Evolutionary conservation across 2,797 vertebrate genomes (phyloP).

Genomic region (Pseudochaenichthys georgianus): DNA sequence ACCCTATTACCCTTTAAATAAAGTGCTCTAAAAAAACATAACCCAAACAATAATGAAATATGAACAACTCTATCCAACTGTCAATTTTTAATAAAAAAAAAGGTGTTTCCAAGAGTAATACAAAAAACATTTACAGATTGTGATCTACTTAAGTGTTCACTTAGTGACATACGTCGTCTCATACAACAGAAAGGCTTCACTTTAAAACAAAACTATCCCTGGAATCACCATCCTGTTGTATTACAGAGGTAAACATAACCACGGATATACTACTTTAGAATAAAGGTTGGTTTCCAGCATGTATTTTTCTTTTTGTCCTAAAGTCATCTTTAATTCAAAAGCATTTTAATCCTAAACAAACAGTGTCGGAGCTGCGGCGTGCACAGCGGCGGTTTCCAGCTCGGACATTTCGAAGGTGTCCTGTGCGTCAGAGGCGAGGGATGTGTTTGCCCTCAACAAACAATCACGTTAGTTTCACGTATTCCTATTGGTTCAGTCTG

Average conservation of each 20-base stretch:
- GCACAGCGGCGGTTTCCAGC: conserved; percentile 77
- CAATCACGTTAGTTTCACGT: conserved; percentile 46
- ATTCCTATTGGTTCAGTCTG: conserved; percentile 67
- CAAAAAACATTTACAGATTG: conserved; percentile 86
- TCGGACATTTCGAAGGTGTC: conserved; percentile 54
- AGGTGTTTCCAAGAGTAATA: conserved; percentile 84
- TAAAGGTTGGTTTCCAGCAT: conserved; percentile 86
- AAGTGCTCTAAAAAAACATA: conserved; percentile 39
- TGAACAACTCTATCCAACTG: conserved; percentile 74
- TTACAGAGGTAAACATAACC: conserved; percentile 86
- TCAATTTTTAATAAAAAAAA: conserved; percentile 82
- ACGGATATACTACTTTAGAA: conserved; percentile 78
- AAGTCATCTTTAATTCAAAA: conserved; percentile 73
- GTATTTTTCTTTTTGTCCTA: conserved; percentile 71
- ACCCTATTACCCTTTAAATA: conserved; percentile 21
- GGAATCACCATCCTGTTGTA: conserved; percentile 80
- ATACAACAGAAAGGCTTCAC: conserved; percentile 84
- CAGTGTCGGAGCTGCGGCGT: conserved; percentile 73
- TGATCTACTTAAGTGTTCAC: conserved; percentile 85
- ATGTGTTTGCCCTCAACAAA: conserved; percentile 57
- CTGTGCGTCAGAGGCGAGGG: conserved; percentile 59
- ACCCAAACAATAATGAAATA: conserved; percentile 51
- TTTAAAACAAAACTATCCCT: conserved; percentile 77
- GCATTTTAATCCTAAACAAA: conserved; percentile 78
- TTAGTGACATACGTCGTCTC: conserved; percentile 83